phyloP scores from a whole-genome alignment of 2,888 invertebrate genomes.

The Erebia aethiops region DNA sequence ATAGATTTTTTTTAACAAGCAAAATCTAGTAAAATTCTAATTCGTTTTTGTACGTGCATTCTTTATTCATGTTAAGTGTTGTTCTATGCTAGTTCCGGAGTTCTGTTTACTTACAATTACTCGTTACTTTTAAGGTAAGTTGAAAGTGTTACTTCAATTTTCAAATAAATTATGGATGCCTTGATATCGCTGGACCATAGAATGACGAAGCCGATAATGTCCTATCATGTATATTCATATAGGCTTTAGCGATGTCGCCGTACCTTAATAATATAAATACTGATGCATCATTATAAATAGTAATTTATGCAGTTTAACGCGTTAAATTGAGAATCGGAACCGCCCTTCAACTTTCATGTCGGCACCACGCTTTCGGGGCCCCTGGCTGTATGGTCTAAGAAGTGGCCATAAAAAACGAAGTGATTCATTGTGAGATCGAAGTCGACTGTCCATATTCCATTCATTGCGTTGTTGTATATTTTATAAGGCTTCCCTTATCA shows the following conservation, averaged over 20 bases:
- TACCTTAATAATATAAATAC: constrained; percentile 50
- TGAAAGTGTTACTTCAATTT: constrained; percentile 15
- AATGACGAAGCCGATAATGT: constrained; percentile 65
- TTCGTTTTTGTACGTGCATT: constrained; percentile 30
- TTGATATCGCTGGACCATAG: constrained; percentile 43
- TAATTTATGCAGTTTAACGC: constrained; percentile 1
- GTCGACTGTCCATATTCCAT: constrained; percentile 20
- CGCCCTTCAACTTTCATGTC: constrained; percentile 39
- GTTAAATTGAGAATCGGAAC: constrained; percentile 38
- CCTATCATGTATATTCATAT: constrained; percentile 53
- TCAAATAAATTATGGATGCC: constrained; percentile 25
- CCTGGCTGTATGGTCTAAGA: constrained; percentile 17
- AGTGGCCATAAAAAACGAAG: constrained; percentile 24
- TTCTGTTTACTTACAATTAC: constrained; percentile 42
- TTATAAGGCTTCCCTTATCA: constrained; percentile 32
- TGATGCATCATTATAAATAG: constrained; percentile 40
- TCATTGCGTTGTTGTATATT: constrained; percentile 32
- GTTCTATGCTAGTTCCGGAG: constrained; percentile 39
- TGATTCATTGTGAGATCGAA: constrained; percentile 38
- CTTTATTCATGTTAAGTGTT: constrained; percentile 35
- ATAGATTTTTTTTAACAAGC: constrained; percentile 55
- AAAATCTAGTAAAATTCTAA: constrained; percentile 17
- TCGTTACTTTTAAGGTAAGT: constrained; percentile 44
- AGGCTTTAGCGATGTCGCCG: constrained; percentile 49
- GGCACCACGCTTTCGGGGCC: constrained; percentile 36